Percentiles rank a stretch among this genome's conserved stretches.
Evolutionary conservation across 92 coral and sea anemone genomes (phyloP).

Genomic region (Parazoanthus atlanticus): DNA sequence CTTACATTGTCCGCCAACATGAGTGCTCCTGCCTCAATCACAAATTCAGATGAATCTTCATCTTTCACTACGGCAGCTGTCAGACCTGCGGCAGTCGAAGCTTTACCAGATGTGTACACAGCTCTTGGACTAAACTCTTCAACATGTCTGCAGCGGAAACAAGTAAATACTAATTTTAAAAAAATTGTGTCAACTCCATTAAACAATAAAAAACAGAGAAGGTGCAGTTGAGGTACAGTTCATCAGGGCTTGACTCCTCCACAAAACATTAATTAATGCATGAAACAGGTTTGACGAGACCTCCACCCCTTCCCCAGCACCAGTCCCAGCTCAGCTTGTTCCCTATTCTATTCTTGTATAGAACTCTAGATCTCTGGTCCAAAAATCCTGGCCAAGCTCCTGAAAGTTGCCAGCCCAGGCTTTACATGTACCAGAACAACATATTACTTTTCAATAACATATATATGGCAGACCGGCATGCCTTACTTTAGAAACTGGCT

Average conservation of each 20-base stretch:
- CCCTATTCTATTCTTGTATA: too few species aligned
- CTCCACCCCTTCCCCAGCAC: too few species aligned
- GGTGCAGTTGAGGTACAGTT: too few species aligned
- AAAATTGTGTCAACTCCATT: not conserved
- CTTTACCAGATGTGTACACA: conserved; percentile 97
- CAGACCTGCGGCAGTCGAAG: conserved; percentile 98
- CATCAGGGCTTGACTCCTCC: too few species aligned
- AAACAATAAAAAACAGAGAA: too few species aligned
- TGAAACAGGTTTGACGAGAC: too few species aligned
- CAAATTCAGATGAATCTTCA: conserved; percentile 97
- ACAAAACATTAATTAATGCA: too few species aligned
- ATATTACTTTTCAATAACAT: not conserved
- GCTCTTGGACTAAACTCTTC: conserved; percentile 96
- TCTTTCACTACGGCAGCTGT: conserved; percentile 99
- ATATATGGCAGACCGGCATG: not conserved
- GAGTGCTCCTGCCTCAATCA: conserved; percentile 98
- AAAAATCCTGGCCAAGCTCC: too few species aligned
- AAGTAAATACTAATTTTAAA: not conserved
- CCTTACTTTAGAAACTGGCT: conserved; percentile 96
- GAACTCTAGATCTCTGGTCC: too few species aligned
- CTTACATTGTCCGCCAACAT: conserved; percentile 99
- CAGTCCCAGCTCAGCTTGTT: too few species aligned
- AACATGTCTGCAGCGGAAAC: conserved; percentile 77
- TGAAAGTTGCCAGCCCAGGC: too few species aligned
- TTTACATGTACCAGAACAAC: too few species aligned